These are phyloP conservation scores for Lindbergichthys nudifrons DNA, from an alignment of 2,797 vertebrate genomes.

Conservation along the genomic window DNA sequence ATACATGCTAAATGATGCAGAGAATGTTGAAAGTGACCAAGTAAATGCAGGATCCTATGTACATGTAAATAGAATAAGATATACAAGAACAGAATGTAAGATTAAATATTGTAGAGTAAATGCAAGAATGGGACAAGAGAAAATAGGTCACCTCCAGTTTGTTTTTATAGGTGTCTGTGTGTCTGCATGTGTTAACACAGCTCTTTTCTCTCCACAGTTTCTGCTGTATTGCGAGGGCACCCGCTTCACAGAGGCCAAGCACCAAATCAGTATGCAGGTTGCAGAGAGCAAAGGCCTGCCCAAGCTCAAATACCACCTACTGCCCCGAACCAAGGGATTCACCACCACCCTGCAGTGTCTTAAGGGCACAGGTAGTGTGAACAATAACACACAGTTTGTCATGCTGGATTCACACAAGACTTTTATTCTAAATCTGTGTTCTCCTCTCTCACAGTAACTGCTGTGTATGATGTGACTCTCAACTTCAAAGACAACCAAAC, in stretches of 20 bases:
- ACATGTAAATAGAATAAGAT: too few species aligned
- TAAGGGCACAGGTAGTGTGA: constrained; percentile 91
- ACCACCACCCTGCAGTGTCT: constrained; percentile 97
- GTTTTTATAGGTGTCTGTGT: background rate
- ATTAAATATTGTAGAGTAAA: too few species aligned
- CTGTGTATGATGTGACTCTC: constrained; percentile 97
- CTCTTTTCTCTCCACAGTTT: constrained; percentile 83
- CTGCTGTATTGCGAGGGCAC: constrained; percentile 98
- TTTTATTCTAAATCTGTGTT: background rate
- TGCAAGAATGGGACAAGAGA: constrained; percentile 12
- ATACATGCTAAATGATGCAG: too few species aligned
- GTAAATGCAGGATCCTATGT: too few species aligned
- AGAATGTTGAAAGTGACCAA: too few species aligned
- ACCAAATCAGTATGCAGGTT: constrained; percentile 98
- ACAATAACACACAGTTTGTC: background rate
- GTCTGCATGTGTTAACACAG: constrained; percentile 26
- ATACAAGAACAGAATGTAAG: too few species aligned
- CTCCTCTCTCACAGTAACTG: constrained; percentile 84
- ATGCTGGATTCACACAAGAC: background rate
- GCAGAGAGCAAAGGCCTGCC: constrained; percentile 96
- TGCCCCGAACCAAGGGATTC: constrained; percentile 97
- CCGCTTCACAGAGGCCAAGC: constrained; percentile 97
- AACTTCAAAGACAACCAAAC: constrained; percentile 98
- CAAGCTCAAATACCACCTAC: constrained; percentile 94
- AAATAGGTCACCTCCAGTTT: constrained; percentile 40